Evolutionary conservation across 2,888 invertebrate genomes (phyloP).

Genomic region (Diabrotica balteata): DNA sequence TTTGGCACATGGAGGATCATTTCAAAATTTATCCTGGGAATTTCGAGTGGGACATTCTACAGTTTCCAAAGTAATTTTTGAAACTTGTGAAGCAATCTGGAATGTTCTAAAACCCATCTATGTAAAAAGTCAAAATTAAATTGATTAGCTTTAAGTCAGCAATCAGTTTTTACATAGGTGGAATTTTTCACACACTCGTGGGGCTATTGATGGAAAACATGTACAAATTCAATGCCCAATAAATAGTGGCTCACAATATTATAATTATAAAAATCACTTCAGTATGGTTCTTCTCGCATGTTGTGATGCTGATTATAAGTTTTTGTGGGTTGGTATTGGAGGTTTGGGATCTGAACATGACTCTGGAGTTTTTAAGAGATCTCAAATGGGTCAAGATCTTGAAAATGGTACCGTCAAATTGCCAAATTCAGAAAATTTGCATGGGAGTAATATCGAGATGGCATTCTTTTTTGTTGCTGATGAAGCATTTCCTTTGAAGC

Average conservation of each 20-base stretch:
- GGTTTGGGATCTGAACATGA: too few relatives aligned
- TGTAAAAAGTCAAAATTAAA: not conserved
- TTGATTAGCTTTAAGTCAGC: not conserved
- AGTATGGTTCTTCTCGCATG: too few relatives aligned
- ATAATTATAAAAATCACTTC: not conserved
- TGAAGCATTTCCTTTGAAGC: too few relatives aligned
- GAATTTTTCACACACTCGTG: not conserved
- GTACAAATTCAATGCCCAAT: not conserved
- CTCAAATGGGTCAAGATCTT: too few relatives aligned
- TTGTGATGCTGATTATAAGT: too few relatives aligned
- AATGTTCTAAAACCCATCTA: constrained; percentile 1
- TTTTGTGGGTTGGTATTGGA: too few relatives aligned
- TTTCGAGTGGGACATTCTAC: constrained; percentile 1
- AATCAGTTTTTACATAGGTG: not conserved
- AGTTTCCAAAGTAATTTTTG: not conserved
- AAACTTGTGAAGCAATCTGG: constrained; percentile 3
- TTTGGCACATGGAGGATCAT: constrained; percentile 12
- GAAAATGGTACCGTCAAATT: too few relatives aligned
- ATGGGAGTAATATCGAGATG: too few relatives aligned
- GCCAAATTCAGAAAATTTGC: too few relatives aligned
- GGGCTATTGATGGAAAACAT: constrained; percentile 1
- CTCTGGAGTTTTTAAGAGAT: too few relatives aligned
- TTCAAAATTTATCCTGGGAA: constrained; percentile 5
- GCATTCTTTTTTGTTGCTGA: too few relatives aligned
- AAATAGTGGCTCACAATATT: constrained; percentile 6